A percentile compares a stretch with the other conserved stretches of the same genome.
These are phyloP conservation scores for Motacilla alba DNA, from an alignment of 2,113 vertebrate genomes.

Conservation along the genomic window DNA sequence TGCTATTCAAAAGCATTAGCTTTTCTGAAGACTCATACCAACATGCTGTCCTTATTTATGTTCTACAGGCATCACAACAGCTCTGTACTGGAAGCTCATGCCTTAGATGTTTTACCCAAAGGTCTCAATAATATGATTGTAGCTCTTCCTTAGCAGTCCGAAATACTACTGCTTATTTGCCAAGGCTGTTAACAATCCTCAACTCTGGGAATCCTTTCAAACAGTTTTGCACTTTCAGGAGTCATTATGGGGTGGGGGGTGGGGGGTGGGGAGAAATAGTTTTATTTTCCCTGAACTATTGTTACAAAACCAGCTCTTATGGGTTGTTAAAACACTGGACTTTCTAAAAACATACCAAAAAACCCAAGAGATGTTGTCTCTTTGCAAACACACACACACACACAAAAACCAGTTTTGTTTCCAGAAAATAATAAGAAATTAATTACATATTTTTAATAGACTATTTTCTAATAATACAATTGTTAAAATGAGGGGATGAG, in stretches of 20 bases:
- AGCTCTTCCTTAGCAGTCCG: constrained; percentile 23
- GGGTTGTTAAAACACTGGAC: neutral
- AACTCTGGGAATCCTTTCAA: constrained; percentile 53
- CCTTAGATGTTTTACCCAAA: neutral
- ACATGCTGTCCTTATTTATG: neutral
- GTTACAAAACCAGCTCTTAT: neutral
- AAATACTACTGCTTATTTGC: constrained; percentile 56
- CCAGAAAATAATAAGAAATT: neutral
- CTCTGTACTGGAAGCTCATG: neutral
- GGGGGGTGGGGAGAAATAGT: neutral
- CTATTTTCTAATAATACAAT: neutral
- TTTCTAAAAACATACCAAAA: neutral
- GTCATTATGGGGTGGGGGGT: neutral
- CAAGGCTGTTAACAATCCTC: constrained; percentile 27
- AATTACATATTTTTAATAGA: constrained; percentile 25
- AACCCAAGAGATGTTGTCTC: neutral
- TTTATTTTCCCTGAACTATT: neutral
- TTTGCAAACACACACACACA: neutral
- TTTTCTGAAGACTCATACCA: neutral
- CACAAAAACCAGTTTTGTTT: neutral
- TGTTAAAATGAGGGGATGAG: neutral
- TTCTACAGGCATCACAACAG: neutral
- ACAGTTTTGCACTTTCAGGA: constrained; percentile 58
- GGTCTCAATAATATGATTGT: neutral
- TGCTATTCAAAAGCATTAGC: neutral